Conservation (phyloP, 2,888 invertebrate species). For the Caenorhabditis auriculariae region DNA sequence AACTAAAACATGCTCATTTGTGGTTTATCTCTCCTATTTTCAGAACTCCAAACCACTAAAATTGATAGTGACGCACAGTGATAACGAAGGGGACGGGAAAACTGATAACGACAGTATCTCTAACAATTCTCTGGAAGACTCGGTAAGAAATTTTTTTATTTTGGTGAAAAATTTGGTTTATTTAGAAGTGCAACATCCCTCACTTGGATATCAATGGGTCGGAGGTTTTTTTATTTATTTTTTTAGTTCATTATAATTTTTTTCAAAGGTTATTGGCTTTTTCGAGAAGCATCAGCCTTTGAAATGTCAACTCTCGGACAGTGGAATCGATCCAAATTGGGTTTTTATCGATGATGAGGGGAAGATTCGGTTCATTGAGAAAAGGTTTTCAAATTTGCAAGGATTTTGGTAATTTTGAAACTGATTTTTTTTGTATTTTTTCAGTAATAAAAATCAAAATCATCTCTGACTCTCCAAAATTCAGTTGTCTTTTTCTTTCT, state of each 20-base stretch:
- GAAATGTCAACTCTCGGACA: constrained; percentile 25
- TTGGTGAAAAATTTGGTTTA: constrained; percentile 4
- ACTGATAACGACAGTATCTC: too few relatives aligned
- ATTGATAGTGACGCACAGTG: constrained; percentile 18
- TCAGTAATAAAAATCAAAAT: too few relatives aligned
- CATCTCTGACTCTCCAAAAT: too few relatives aligned
- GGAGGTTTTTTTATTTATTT: constrained; percentile 36
- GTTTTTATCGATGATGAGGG: constrained; percentile 46
- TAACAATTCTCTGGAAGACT: too few relatives aligned
- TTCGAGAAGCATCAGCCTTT: constrained; percentile 43
- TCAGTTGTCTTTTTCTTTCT: too few relatives aligned
- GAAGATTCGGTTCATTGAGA: constrained; percentile 35
- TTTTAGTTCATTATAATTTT: neutral
- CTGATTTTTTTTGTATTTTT: too few relatives aligned
- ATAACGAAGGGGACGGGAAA: constrained; percentile 8
- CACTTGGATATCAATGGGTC: constrained; percentile 52
- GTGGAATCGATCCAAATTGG: constrained; percentile 44
- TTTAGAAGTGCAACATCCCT: constrained; percentile 53
- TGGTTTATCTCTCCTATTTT: constrained; percentile 1
- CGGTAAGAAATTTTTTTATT: too few relatives aligned
- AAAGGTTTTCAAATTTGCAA: constrained; percentile 8
- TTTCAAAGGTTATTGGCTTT: constrained; percentile 43
- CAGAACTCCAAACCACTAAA: constrained; percentile 16
- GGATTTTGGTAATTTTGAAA: too few relatives aligned
- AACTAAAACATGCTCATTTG: too few relatives aligned